Evolutionary conservation across 2,888 invertebrate species (phyloP).

Genomic region (Eledona agricola): DNA sequence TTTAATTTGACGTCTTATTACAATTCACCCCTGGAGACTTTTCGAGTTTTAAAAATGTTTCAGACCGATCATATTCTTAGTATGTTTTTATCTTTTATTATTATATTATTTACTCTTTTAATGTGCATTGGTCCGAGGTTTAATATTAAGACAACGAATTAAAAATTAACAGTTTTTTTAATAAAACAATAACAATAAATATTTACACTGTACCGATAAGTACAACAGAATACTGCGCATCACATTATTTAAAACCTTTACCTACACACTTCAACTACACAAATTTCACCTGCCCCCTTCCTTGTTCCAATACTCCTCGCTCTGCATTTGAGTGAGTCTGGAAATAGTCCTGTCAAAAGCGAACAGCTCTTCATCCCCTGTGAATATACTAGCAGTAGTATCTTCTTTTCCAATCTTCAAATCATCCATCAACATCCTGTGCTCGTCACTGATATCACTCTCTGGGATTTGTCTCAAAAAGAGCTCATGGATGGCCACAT

Average conservation of each 20-base stretch:
- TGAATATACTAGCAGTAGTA: slow-evolving; percentile 89
- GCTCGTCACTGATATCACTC: slow-evolving; percentile 71
- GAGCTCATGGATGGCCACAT: slow-evolving; percentile 77
- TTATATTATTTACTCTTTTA: too few relatives aligned
- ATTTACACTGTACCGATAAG: too few relatives aligned
- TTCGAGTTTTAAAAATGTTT: too few relatives aligned
- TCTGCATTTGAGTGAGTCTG: slow-evolving; percentile 95
- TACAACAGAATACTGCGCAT: slow-evolving; percentile 15
- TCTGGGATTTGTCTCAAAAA: slow-evolving; percentile 68
- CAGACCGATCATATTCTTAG: too few relatives aligned
- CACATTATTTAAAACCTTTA: neutral
- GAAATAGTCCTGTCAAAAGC: slow-evolving; percentile 96
- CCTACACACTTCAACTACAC: neutral
- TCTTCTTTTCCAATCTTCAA: slow-evolving; percentile 82
- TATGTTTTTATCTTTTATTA: too few relatives aligned
- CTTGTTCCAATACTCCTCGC: slow-evolving; percentile 84
- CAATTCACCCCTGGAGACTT: too few relatives aligned
- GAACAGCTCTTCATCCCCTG: slow-evolving; percentile 97
- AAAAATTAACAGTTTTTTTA: too few relatives aligned
- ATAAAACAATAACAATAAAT: slow-evolving; percentile 10
- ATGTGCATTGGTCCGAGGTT: too few relatives aligned
- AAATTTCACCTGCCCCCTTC: slow-evolving; percentile 8
- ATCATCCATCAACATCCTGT: slow-evolving; percentile 94
- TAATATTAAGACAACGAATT: too few relatives aligned
- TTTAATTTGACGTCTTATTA: too few relatives aligned